Evolutionary conservation across 2,113 vertebrate genomes (phyloP).

Genomic region (Vimba vimba): DNA sequence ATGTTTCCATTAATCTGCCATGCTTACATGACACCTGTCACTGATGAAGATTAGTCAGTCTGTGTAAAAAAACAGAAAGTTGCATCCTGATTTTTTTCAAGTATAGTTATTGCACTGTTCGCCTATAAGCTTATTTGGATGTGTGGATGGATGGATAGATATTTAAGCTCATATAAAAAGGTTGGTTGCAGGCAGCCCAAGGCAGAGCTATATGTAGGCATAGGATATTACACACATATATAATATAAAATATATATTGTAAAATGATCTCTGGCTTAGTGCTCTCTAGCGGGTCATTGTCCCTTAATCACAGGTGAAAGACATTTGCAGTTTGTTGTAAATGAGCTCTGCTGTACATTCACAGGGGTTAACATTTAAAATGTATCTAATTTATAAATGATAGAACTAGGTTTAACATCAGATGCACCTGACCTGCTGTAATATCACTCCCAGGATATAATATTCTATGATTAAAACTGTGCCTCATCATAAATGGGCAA

Average conservation of each 20-base stretch:
- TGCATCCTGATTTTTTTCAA: no score
- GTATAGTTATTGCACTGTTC: no score
- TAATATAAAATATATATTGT: neutral
- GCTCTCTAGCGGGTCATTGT: neutral
- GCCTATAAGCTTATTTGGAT: no score
- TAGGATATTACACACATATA: neutral
- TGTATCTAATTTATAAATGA: neutral
- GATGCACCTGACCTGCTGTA: neutral
- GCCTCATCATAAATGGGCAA: constrained; percentile 1
- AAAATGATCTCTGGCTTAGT: neutral
- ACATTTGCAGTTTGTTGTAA: constrained; percentile 15
- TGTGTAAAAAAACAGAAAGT: no score
- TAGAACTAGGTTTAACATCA: neutral
- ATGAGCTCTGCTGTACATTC: neutral
- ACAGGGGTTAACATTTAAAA: constrained; percentile 17
- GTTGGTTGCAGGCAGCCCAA: neutral
- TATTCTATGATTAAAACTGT: constrained; percentile 10
- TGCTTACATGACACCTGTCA: no score
- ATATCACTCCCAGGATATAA: neutral
- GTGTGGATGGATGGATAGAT: no score
- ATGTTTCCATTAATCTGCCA: no score
- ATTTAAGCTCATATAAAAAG: neutral
- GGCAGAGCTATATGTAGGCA: neutral
- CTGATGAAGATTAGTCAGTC: no score
- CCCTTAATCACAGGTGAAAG: neutral